Percentiles rank a stretch among this genome's conserved stretches.
phyloP scores from a whole-genome alignment of 2,113 vertebrate genomes.

The Polyodon spathula region DNA sequence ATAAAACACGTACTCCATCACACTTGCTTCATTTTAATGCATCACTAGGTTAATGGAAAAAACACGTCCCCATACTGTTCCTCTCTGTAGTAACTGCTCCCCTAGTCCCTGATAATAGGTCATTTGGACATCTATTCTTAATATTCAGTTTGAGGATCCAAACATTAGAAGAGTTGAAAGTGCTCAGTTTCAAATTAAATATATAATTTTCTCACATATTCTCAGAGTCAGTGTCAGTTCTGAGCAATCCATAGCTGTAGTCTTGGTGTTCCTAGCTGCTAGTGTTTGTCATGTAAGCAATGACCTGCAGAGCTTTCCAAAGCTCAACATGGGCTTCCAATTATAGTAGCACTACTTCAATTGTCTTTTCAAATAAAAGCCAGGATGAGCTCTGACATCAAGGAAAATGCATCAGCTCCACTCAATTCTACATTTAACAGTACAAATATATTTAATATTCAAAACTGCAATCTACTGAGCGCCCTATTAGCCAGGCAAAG shows the following conservation, averaged over 20 bases:
- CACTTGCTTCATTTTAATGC: not conserved
- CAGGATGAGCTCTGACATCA: slow-evolving; percentile 1
- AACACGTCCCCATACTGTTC: not conserved
- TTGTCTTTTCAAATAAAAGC: slow-evolving; percentile 24
- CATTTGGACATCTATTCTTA: not conserved
- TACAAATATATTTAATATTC: slow-evolving; percentile 23
- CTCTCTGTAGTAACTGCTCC: not conserved
- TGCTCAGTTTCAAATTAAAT: not conserved
- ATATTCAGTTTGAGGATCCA: not conserved
- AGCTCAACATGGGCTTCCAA: slow-evolving; percentile 30
- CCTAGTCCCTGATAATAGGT: not conserved
- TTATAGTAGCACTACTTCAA: slow-evolving; percentile 21
- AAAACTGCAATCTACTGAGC: slow-evolving; percentile 10
- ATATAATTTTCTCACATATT: slow-evolving; percentile 1
- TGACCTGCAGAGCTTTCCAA: slow-evolving; percentile 24
- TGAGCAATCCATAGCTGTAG: slow-evolving; percentile 7
- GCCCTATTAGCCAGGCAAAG: slow-evolving; percentile 3
- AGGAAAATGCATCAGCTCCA: slow-evolving; percentile 10
- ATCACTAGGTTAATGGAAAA: not conserved
- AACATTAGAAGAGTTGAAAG: slow-evolving; percentile 4
- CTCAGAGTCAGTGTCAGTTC: not conserved
- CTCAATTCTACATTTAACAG: slow-evolving; percentile 20
- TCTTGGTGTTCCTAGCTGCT: slow-evolving; percentile 2
- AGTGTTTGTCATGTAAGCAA: slow-evolving; percentile 14
- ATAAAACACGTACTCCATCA: too few relatives aligned